Evolutionary conservation across 2,113 vertebrate genomes (phyloP).

Genomic region (Prionailurus viverrinus): DNA sequence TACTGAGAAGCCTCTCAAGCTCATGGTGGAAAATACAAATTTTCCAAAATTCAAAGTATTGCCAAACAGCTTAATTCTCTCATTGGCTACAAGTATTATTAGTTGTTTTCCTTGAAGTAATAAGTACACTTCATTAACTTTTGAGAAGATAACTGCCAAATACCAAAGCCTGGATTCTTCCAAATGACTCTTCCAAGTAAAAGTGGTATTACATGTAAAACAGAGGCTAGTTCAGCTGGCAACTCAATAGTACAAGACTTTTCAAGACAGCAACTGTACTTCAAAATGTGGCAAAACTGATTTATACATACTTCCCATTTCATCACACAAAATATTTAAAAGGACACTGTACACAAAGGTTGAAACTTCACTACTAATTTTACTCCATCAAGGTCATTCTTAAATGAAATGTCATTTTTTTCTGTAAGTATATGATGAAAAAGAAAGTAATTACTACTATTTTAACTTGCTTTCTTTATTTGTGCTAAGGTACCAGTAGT

Average conservation of each 20-base stretch:
- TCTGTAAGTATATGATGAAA: not conserved
- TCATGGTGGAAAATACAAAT: not conserved
- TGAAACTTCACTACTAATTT: slow-evolving; percentile 30
- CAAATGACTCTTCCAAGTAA: not conserved
- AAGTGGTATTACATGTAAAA: not conserved
- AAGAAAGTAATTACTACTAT: not conserved
- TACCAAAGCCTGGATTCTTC: not conserved
- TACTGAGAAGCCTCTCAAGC: not conserved
- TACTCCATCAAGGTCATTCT: not conserved
- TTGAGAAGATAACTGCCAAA: not conserved
- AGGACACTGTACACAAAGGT: not conserved
- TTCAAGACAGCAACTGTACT: not conserved
- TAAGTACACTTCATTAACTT: not conserved
- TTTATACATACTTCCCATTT: not conserved
- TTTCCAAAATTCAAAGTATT: slow-evolving; percentile 27
- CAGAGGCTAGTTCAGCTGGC: not conserved
- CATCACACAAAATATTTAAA: not conserved
- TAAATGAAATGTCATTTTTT: not conserved
- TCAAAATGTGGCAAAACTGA: not conserved
- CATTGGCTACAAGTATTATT: not conserved
- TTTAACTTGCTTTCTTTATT: not conserved
- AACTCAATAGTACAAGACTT: not conserved
- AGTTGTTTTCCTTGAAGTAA: not conserved
- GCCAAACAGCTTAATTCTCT: not conserved
- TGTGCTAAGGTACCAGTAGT: accelerated